Evolutionary conservation across 2,113 vertebrate genomes (phyloP), one percentile per base, ranked within the genome.

Genomic region (Nematolebias whitei): DNA sequence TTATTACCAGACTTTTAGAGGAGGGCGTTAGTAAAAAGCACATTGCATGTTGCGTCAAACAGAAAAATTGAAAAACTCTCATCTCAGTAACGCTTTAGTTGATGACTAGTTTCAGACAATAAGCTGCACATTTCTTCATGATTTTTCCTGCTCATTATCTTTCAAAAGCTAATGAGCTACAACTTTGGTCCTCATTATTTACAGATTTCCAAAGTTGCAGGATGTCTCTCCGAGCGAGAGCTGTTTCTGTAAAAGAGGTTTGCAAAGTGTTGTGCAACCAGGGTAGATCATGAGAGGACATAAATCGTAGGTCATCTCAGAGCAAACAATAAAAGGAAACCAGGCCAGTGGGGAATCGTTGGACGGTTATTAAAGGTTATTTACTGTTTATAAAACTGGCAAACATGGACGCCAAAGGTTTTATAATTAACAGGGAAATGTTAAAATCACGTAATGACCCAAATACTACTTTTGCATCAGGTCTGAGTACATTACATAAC

Each of bases 291-390:
- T 15, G n/a, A 20, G 32, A 65, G 23, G 32, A 74, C 32, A 74
- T 39, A 38, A 60, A 73, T 3, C 50, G 40, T 45, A 10, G 29
- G 68, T 58, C 53, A 74, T 15, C 22, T 12, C 38, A 64, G 58
- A 77, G 22, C 47, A 80, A 82, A 85, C 63, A 75, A 26, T 54
- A 11, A 14, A 35, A 38, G 49, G 50, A 71, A 87, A 84, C 48
- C 49, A 79, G 74, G 74, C 84, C 77, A 80, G 44, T n/a, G 18
- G 32, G 39, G 74, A 62, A 60, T 68, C 45, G 32, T 50, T 11
- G 71, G 19, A 51, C 23, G 45, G 49, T 63, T 47, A 52, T n/a
- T 62, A 13, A n/a, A 18, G 55, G 50, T 12, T 9, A 11, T 60
- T 60, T 1, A 47, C 55, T 60, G 11, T 38, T 14, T 47, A 51